Conservation (phyloP, 2,113 vertebrate species). For the Pteruthius melanotis region DNA sequence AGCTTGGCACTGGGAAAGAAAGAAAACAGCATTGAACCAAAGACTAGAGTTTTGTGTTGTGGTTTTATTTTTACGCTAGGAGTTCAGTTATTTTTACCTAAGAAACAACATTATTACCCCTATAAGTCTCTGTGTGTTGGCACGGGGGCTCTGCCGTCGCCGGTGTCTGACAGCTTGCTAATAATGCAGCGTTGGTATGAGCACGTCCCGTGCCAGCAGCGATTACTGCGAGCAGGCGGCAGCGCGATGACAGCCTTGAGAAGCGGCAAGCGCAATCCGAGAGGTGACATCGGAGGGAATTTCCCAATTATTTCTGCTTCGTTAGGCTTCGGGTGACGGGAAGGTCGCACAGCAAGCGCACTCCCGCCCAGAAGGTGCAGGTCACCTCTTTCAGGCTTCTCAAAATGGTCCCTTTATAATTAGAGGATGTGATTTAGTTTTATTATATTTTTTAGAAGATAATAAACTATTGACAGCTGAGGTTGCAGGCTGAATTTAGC, state of each 20-base stretch:
- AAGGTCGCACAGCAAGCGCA: background rate
- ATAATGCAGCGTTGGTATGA: slow-evolving; percentile 34
- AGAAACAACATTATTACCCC: background rate
- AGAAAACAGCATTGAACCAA: background rate
- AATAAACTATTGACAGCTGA: slow-evolving; percentile 39
- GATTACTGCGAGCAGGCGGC: slow-evolving; percentile 4
- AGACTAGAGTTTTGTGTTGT: background rate
- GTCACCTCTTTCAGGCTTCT: background rate
- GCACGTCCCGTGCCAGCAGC: slow-evolving; percentile 40
- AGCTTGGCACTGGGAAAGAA: background rate
- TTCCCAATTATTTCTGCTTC: slow-evolving; percentile 45
- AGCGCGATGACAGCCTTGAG: slow-evolving; percentile 45
- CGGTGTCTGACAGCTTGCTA: slow-evolving; percentile 63
- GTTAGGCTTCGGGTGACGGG: background rate
- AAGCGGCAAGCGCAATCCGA: background rate
- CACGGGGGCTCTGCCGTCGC: background rate
- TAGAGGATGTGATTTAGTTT: background rate
- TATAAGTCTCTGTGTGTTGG: background rate
- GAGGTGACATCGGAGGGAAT: slow-evolving; percentile 17
- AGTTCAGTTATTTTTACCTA: slow-evolving; percentile 50
- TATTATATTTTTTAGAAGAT: background rate
- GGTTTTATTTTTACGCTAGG: background rate
- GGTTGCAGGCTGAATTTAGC: slow-evolving; percentile 48
- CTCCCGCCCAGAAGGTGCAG: background rate
- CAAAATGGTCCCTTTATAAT: background rate